A percentile compares a stretch with the other conserved stretches of the same genome.
phyloP scores from a whole-genome alignment of 2,888 invertebrate species.

The Torymus aiolomorphi region DNA sequence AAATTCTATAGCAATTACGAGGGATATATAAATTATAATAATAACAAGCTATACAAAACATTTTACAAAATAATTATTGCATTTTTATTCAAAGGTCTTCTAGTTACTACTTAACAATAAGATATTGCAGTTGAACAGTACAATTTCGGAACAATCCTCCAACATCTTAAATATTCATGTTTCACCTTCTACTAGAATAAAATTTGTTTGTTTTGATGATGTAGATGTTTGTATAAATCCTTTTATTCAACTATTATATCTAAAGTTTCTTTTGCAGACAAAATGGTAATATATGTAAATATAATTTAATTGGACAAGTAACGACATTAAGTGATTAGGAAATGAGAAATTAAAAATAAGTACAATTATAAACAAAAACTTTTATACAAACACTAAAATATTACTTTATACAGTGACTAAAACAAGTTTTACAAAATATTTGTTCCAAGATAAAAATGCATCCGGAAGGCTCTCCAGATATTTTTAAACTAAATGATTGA shows the following conservation, averaged over 20 bases:
- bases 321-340: background rate
- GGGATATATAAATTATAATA: constrained; percentile 21
- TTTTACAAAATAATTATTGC: constrained; percentile 58
- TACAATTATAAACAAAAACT: constrained; percentile 1
- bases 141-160: constrained; percentile 52
- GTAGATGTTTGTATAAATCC: constrained; percentile 42
- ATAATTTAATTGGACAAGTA: constrained; percentile 15
- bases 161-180: constrained; percentile 44
- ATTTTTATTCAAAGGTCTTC: constrained; percentile 58
- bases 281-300: constrained; percentile 20
- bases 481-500: constrained; percentile 12
- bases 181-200: constrained; percentile 44
- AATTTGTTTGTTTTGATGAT: constrained; percentile 39
- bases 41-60: background rate
- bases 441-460: constrained; percentile 9
- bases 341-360: too few species aligned
- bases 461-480: constrained; percentile 11
- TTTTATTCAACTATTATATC: constrained; percentile 18
- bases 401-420: constrained; percentile 18
- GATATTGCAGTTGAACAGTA: constrained; percentile 56
- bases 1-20: background rate
- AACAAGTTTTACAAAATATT: constrained; percentile 5
- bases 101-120: constrained; percentile 58
- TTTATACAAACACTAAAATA: constrained; percentile 27
- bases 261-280: constrained; percentile 32